Conservation (phyloP, 2,113 vertebrate genomes). For the Agelaius phoeniceus region DNA sequence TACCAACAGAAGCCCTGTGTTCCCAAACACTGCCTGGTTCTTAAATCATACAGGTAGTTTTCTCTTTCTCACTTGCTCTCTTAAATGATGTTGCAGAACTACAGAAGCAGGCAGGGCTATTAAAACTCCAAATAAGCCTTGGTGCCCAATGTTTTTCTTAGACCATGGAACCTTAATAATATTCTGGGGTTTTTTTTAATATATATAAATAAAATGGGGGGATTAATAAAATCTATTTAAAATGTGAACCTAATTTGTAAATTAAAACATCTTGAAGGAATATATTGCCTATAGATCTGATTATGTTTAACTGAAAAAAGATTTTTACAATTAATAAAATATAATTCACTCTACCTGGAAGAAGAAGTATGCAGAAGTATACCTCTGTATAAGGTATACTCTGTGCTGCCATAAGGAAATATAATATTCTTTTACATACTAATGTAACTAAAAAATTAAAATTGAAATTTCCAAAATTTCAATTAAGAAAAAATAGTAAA, state of each 20-base stretch:
- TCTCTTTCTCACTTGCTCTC: not conserved
- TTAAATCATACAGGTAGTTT: not conserved
- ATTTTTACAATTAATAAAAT: not conserved
- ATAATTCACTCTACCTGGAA: not conserved
- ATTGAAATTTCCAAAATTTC: not conserved
- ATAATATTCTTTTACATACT: not conserved
- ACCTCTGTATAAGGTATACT: not conserved
- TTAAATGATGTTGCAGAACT: not conserved
- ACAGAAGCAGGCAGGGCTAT: not conserved
- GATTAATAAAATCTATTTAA: not conserved
- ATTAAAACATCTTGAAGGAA: not conserved
- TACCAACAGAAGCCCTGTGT: not conserved
- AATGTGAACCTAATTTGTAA: not conserved
- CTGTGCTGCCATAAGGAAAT: not conserved
- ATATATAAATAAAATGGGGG: not conserved
- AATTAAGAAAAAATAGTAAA: not conserved
- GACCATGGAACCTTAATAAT: not conserved
- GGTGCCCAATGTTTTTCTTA: not conserved
- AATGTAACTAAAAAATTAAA: not conserved
- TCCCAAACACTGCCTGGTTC: not conserved
- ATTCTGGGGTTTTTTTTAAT: not conserved
- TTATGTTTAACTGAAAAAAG: not conserved
- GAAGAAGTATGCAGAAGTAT: not conserved
- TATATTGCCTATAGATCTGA: not conserved
- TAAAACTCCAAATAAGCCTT: not conserved